A percentile compares a stretch with the other conserved stretches of the same genome.
Evolutionary conservation across 64 coral and sea anemone genomes (phyloP).

Genomic region (Porites lutea): DNA sequence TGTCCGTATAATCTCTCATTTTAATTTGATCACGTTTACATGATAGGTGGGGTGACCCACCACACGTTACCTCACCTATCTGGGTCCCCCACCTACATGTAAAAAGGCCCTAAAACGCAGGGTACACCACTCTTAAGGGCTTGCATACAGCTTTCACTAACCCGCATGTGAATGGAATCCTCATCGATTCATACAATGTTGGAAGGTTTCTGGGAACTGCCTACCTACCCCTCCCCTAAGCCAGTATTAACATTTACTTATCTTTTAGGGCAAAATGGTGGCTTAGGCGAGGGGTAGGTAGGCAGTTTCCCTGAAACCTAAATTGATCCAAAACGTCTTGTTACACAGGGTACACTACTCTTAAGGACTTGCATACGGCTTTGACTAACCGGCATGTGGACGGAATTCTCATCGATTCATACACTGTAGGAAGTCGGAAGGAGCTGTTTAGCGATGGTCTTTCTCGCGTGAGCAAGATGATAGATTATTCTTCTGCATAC

Average conservation of each 20-base stretch:
- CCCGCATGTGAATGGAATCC: constrained; percentile 70
- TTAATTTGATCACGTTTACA: too few relatives aligned
- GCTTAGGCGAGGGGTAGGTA: too few relatives aligned
- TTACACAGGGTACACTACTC: constrained; percentile 63
- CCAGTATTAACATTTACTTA: too few relatives aligned
- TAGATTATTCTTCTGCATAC: constrained; percentile 74
- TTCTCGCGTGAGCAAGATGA: constrained; percentile 77
- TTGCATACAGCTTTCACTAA: constrained; percentile 65
- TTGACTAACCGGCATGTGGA: constrained; percentile 71
- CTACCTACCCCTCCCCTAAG: too few relatives aligned
- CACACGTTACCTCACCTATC: too few relatives aligned
- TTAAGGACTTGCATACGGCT: constrained; percentile 75
- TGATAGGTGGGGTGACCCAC: too few relatives aligned
- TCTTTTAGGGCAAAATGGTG: too few relatives aligned
- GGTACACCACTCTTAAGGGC: constrained; percentile 78
- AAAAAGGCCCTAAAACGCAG: too few relatives aligned
- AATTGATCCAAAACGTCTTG: background rate
- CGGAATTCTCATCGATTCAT: constrained; percentile 84
- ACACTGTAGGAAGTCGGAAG: constrained; percentile 74
- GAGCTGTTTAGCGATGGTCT: constrained; percentile 69
- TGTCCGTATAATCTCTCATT: too few relatives aligned
- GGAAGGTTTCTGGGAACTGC: constrained; percentile 24
- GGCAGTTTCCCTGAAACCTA: too few relatives aligned
- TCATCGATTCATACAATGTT: constrained; percentile 83
- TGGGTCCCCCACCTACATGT: too few relatives aligned